phyloP scores from a whole-genome alignment of 2,113 vertebrate genomes.

The Periophthalmodon schlosseri region DNA sequence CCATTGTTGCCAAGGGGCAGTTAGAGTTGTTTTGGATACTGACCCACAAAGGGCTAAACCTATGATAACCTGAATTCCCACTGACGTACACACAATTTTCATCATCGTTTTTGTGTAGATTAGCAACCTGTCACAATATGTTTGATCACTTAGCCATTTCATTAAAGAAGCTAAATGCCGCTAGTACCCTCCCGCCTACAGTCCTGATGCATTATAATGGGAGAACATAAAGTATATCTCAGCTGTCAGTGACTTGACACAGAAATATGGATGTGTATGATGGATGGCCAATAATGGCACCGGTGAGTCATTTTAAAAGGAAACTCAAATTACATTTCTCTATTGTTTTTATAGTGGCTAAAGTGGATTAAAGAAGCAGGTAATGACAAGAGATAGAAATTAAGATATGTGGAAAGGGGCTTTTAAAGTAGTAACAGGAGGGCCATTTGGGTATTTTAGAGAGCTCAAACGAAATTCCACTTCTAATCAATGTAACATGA shows the following conservation, averaged over 20 bases:
- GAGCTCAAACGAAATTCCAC: background rate
- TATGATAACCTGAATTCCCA: slow-evolving; percentile 41
- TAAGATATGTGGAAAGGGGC: background rate
- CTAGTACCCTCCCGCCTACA: background rate
- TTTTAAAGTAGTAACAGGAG: slow-evolving; percentile 12
- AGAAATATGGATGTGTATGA: slow-evolving; percentile 52
- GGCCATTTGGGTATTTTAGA: background rate
- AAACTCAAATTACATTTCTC: slow-evolving; percentile 39
- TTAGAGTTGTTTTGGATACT: slow-evolving; percentile 67
- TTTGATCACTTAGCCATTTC: slow-evolving; percentile 61
- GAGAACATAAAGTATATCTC: slow-evolving; percentile 47
- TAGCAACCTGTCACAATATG: slow-evolving; percentile 61
- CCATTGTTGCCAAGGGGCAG: slow-evolving; percentile 59
- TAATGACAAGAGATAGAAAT: background rate
- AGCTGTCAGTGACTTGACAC: slow-evolving; percentile 56
- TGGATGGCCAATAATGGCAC: slow-evolving; percentile 47
- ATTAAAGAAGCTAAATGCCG: slow-evolving; percentile 49
- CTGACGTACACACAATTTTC: slow-evolving; percentile 18
- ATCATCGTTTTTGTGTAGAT: slow-evolving; percentile 53
- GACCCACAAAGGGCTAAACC: slow-evolving; percentile 40
- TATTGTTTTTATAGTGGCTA: slow-evolving; percentile 44
- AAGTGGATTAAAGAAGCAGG: slow-evolving; percentile 42
- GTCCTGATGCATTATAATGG: slow-evolving; percentile 44
- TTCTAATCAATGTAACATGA: background rate
- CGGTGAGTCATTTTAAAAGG: slow-evolving; percentile 56